Evolutionary conservation across 2,888 invertebrate genomes (phyloP).

Genomic region (Eutolmus rufibarbis): DNA sequence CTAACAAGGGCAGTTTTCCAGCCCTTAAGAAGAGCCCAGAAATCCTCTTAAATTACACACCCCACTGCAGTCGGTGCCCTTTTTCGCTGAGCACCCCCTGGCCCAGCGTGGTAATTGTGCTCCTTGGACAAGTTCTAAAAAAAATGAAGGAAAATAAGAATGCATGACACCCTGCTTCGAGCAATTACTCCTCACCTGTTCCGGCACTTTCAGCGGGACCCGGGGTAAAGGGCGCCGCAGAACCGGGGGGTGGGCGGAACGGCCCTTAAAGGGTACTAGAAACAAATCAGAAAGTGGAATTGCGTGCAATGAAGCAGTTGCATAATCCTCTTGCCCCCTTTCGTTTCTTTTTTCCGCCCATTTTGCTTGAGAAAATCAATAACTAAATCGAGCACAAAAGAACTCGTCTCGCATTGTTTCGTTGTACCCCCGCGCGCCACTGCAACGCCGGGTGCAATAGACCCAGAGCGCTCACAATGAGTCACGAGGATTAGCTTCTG

Average conservation of each 20-base stretch:
- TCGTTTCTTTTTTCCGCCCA: not conserved
- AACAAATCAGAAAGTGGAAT: not conserved
- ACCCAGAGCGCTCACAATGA: not conserved
- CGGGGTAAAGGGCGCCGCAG: not conserved
- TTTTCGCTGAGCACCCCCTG: not conserved
- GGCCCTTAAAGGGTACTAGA: not conserved
- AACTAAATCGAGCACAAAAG: not conserved
- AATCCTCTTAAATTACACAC: not conserved
- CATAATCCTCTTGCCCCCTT: not conserved
- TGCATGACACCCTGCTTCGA: not conserved
- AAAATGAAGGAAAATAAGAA: not conserved
- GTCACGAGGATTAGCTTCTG: not conserved
- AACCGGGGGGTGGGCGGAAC: too few species aligned
- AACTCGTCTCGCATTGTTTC: not conserved
- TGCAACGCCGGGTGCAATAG: not conserved
- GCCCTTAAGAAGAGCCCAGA: not conserved
- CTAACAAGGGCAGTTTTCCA: not conserved
- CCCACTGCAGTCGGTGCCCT: not conserved
- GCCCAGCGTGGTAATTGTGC: not conserved
- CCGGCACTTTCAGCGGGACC: not conserved
- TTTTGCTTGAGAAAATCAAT: not conserved
- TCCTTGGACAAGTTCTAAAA: not conserved
- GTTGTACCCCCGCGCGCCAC: not conserved
- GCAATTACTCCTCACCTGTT: not conserved
- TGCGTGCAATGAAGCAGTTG: not conserved